A percentile compares a stretch with the other conserved stretches of the same genome.
Evolutionary conservation across 2,888 invertebrate species (phyloP).

Genomic region (Philaethria dido): DNA sequence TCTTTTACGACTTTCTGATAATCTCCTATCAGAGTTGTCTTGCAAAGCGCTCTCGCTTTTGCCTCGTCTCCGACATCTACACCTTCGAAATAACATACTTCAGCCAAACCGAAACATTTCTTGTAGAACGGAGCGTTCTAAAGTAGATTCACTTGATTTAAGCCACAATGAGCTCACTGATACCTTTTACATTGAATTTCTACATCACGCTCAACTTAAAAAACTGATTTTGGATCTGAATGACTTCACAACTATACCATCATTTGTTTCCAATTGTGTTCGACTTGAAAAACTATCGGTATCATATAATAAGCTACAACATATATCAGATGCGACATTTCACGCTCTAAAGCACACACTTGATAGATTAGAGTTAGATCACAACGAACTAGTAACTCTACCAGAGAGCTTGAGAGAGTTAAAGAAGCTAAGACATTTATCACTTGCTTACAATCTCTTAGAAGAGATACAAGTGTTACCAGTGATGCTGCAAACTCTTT

Average conservation of each 20-base stretch:
- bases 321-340: conserved; percentile 86
- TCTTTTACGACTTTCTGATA: conserved; percentile 86
- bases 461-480: conserved; percentile 79
- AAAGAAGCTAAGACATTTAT: conserved; percentile 87
- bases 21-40: conserved; percentile 85
- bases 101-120: conserved; percentile 50
- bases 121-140: conserved; percentile 70
- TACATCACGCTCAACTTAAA: conserved; percentile 86
- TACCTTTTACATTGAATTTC: conserved; percentile 85
- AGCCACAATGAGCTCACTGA: conserved; percentile 89
- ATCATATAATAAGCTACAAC: conserved; percentile 87
- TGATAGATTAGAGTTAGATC: conserved; percentile 90
- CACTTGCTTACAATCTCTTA: conserved; percentile 90
- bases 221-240: conserved; percentile 91
- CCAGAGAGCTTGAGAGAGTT: conserved; percentile 86
- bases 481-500: conserved; percentile 86
- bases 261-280: conserved; percentile 85
- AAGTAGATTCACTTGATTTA: conserved; percentile 90
- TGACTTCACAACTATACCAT: conserved; percentile 85
- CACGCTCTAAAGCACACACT: conserved; percentile 86
- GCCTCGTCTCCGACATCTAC: conserved; percentile 85
- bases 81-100: conserved; percentile 78
- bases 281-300: conserved; percentile 89
- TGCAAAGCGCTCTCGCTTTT: conserved; percentile 78
- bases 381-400: conserved; percentile 86